Evolutionary conservation across 92 coral and sea anemone species (phyloP).

Genomic region (Plumapathes pennacea): DNA sequence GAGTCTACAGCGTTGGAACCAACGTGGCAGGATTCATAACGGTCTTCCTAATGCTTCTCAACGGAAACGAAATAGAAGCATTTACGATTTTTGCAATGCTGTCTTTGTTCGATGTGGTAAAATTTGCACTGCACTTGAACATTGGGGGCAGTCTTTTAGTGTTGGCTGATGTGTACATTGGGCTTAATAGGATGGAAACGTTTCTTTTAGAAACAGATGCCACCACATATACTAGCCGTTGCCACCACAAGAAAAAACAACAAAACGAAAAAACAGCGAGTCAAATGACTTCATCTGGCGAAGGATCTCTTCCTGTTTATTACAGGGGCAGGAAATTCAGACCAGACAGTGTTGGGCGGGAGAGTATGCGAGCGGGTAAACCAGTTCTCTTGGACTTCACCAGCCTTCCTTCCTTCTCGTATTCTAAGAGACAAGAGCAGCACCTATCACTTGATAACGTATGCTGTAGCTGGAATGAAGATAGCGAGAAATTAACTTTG

Average conservation of each 20-base stretch:
- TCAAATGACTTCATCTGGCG: no score
- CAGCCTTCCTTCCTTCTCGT: no score
- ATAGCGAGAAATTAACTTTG: constrained; percentile 47
- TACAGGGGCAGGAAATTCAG: no score
- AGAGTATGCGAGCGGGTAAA: no score
- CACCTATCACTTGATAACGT: constrained; percentile 59
- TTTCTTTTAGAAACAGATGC: constrained; percentile 79
- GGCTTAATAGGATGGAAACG: constrained; percentile 56
- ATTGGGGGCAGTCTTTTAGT: no score
- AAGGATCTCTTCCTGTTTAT: no score
- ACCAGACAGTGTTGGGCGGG: no score
- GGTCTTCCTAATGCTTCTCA: constrained; percentile 64
- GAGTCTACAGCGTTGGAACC: constrained; percentile 70
- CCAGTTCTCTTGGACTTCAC: no score
- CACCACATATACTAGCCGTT: constrained; percentile 32
- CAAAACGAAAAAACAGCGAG: no score
- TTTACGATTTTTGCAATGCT: constrained; percentile 74
- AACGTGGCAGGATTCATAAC: constrained; percentile 76
- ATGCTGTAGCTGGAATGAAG: constrained; percentile 75
- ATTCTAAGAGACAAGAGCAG: no score
- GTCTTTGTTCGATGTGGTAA: no score
- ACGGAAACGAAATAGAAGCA: constrained; percentile 55
- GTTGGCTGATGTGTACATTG: constrained; percentile 49
- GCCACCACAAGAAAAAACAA: constrained; percentile 38
- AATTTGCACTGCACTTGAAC: no score